Base-by-base conservation (phyloP, 2,888 invertebrate genomes). In the Eupithecia inturbata region DNA sequence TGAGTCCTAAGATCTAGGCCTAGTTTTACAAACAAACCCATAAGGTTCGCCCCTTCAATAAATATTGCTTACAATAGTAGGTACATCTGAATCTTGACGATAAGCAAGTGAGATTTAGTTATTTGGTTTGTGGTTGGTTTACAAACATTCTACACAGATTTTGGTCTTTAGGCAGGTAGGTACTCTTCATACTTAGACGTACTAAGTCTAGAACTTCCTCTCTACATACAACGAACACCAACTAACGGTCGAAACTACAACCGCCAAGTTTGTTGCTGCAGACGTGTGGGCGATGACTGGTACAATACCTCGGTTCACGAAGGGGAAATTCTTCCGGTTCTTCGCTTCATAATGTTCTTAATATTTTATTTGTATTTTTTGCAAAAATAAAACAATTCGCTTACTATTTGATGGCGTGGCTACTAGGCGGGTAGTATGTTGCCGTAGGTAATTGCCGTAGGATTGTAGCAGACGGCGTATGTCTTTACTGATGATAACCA, bases 311-410 rank as follows among this genome's bases (percentile, higher is more conserved):
- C 19, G 26, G 19, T 67, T 33, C 63, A 64, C 19, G 36, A 64
- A 64, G 63, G 33, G 33, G 63, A 33, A 64, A 64, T 64, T 36
- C 63, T 64, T 64, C 63, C 63, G 63, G 33, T 63, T 28, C 33
- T 31, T 36, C 63, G 63, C 36, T 33, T n/a, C 63, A 33, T 1
- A 36, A 64, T 36, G 33, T n/a, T 16, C n/a, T 5, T 36, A 28
- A 16, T 64, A 64, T 64, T 64, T 64, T 36, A 64, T 64, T 64
- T n/a, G 1, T 14, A 31, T 19, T 33, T 63, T 33, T 16, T 31
- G 19, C 31, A 31, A 49, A 49, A 49, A n/a, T 7, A 49, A n/a
- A 22, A 53, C 22, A 22, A 22, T 10, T 53, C 22, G 22, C n/a
- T 22, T 53, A 3, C 3, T 19, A 49, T 53, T 22, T 22, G 12